Percentiles rank a stretch among this genome's conserved stretches.
phyloP scores from a whole-genome alignment of 2,888 invertebrate genomes.

The Rotaria socialis region DNA sequence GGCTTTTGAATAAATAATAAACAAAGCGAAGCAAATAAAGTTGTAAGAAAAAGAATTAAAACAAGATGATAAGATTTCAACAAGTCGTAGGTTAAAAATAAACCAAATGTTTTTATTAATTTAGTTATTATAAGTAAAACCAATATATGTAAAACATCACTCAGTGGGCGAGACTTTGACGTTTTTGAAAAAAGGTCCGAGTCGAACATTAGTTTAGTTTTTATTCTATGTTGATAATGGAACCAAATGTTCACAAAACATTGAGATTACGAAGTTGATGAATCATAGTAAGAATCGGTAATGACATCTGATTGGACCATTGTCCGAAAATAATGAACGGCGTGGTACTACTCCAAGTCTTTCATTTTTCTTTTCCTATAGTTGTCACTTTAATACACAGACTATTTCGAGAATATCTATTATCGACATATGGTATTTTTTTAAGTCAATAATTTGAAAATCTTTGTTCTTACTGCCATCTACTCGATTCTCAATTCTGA shows the following conservation, averaged over 20 bases:
- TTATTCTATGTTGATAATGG: not conserved
- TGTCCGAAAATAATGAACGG: not conserved
- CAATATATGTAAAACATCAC: conserved; percentile 38
- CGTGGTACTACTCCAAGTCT: no score
- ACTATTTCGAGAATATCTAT: no score
- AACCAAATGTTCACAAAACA: not conserved
- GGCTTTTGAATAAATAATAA: conserved; percentile 43
- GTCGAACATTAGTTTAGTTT: not conserved
- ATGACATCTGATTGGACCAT: not conserved
- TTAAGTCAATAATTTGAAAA: no score
- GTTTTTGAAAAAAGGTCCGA: conserved; percentile 35
- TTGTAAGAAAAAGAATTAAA: conserved; percentile 39
- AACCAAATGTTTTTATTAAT: conserved; percentile 41
- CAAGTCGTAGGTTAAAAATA: conserved; percentile 42
- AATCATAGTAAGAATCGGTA: not conserved
- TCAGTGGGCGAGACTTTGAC: conserved; percentile 9
- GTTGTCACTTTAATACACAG: not conserved
- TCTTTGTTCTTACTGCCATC: no score
- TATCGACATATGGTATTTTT: no score
- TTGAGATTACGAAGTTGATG: not conserved
- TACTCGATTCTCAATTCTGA: no score
- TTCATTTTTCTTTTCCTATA: not conserved
- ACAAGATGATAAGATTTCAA: conserved; percentile 44
- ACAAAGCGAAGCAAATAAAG: conserved; percentile 40
- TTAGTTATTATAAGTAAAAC: conserved; percentile 39